Evolutionary conservation across 2,888 invertebrate species (phyloP), one percentile per base, ranked within the genome.

Genomic region (Steinernema hermaphroditum): DNA sequence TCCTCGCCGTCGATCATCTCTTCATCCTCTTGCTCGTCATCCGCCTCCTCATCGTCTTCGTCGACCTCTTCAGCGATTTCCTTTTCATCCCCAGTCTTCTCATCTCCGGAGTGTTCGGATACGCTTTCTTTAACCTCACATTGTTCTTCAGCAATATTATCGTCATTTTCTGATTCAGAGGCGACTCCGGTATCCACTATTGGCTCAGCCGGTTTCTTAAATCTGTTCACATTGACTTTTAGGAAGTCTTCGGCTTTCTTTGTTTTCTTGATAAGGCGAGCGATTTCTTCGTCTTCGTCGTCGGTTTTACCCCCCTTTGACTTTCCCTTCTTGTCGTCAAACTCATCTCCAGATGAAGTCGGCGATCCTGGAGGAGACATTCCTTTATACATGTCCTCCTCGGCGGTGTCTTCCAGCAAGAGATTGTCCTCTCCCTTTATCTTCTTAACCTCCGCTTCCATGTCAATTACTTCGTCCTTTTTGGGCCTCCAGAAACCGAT

Each of bases 401-500:
- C 46, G 46, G n/a, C n/a, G 16, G 62, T 32, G 34, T 62, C 62
- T 12, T 32, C 29, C 9, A 62, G 16, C 12, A 62, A 19, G 2
- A 62, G 32, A 19, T 62, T 62, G 34, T 62, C 62, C 32, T 62
- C 62, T 1, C 29, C 62, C 32, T 16, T 29, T 4, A 62, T 6
- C 29, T 62, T 62, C 27, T 29, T 62, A 1, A 29, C 62, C n/a
- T 62, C 62, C 1, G 62, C 62, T 19, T 29, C 62, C 29, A 27
- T 32, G 16, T 62, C 32, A 9, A 62, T 16, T 12, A 62, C 19
- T n/a, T 27, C 62, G n/a, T 29, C 16, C 9, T 32, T 24, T 2
- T 62, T 62, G 1, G 62, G 62, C 14, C 62, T 62, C 62, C 62
- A 62, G 62, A 62, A 62, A 27, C 62, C 62, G 34, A 62, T 62